Evolutionary conservation across 2,113 vertebrate species (phyloP), one percentile per base, ranked within the genome.

Genomic region (Coregonus clupeaformis): DNA sequence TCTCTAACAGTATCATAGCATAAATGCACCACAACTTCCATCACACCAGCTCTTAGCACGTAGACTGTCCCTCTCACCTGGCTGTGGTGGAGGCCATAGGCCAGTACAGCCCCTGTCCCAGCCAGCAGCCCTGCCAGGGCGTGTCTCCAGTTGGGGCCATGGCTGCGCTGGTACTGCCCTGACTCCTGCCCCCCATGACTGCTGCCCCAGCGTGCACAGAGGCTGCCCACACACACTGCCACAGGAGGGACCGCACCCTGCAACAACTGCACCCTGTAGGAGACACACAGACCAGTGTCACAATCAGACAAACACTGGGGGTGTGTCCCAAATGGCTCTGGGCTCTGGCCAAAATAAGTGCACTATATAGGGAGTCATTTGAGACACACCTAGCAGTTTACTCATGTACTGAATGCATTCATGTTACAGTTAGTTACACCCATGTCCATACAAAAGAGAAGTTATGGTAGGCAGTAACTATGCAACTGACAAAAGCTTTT

Each of bases 61-160:
- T 18, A 29, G 63, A 65, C 63, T 16, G 1, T 29, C 12, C 2
- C 29, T 14, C 84, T 76, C 4, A 94, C 93, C 92, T 92, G 83
- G 69, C 85, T 90, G 11, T 86, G 80, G 69, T 84, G 74, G 42
- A 92, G 80, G 30, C 87, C 82, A 69, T 91, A 92, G 3, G 74
- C 88, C 73, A 94, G 69, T 0, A 91, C 91, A 3, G 82, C 91
- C 1, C 92, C 93, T 0, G 90, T 86, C n/a, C 93, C 93, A 18
- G 87, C 88, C 76, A 93, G 72, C 74, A 94, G 84, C 25, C 92
- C 92, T 1, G 90, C 90, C 68, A 92, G 20, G 3, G 68, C 78
- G 63, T 87, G 89, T 79, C 57, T 90, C 90, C 89, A 91, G 74
- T 73, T 84, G 25, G 75, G 77, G 11, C 52, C 0, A 14, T 77